phyloP scores from a whole-genome alignment of 2,113 vertebrate genomes.

The Neofelis nebulosa region DNA sequence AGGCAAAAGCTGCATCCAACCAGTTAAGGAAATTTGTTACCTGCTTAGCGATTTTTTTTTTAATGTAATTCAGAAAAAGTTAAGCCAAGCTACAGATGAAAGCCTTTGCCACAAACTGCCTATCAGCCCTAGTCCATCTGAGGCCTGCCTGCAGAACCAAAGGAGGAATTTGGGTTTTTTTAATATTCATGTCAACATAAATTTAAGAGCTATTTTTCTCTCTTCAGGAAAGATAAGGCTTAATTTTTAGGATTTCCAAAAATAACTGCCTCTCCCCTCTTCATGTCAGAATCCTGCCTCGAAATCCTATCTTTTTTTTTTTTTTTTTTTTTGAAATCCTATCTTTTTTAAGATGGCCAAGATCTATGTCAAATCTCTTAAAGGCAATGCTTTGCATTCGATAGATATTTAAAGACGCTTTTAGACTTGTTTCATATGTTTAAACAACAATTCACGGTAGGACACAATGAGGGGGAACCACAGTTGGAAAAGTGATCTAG shows the following conservation, averaged over 20 bases:
- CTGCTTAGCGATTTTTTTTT: conserved; percentile 71
- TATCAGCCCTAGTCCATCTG: not conserved
- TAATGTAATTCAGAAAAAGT: conserved; percentile 52
- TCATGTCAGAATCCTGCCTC: not conserved
- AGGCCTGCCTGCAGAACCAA: not conserved
- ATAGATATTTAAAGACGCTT: not conserved
- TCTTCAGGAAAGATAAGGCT: not conserved
- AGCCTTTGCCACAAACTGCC: not conserved
- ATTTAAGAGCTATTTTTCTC: not conserved
- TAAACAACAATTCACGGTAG: not conserved
- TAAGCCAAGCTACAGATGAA: not conserved
- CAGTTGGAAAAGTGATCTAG: not conserved
- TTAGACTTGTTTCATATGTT: not conserved
- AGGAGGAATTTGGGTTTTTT: not conserved
- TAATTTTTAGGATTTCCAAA: conserved; percentile 47
- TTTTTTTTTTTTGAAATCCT: no score
- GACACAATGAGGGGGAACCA: not conserved
- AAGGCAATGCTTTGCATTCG: not conserved
- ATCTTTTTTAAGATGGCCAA: not conserved
- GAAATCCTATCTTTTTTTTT: not conserved
- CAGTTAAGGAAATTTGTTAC: conserved; percentile 77
- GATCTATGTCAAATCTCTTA: not conserved
- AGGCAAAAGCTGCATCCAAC: conserved; percentile 74
- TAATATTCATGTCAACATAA: not conserved
- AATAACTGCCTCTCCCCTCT: not conserved